phyloP scores from a whole-genome alignment of 1,140 invertebrate species.

The Agrypnia vestita region DNA sequence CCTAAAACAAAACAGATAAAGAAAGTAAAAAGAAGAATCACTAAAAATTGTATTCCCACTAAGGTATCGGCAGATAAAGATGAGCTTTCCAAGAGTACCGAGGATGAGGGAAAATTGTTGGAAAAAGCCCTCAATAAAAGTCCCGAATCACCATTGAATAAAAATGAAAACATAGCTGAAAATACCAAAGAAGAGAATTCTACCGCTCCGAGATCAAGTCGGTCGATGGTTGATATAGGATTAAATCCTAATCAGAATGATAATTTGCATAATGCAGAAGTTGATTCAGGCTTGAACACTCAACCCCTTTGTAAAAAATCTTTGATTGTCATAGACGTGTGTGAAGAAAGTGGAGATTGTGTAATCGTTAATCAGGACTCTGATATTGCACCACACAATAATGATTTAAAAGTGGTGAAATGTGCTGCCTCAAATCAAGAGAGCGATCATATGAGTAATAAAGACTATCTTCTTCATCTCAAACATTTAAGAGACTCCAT shows the following conservation, averaged over 20 bases:
- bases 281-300: too few relatives aligned
- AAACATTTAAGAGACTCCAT: conserved; percentile 27
- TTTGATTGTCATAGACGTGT: too few relatives aligned
- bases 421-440: neutral
- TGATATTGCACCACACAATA: too few relatives aligned
- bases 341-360: too few relatives aligned
- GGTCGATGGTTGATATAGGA: too few relatives aligned
- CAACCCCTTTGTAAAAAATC: too few relatives aligned
- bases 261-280: too few relatives aligned
- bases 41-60: conserved; percentile 10
- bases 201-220: too few relatives aligned
- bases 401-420: neutral
- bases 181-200: neutral
- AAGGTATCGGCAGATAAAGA: neutral
- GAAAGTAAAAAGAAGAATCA: conserved; percentile 33
- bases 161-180: neutral
- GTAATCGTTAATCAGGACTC: too few relatives aligned
- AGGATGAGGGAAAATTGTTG: conserved; percentile 44
- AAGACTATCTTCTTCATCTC: conserved; percentile 9
- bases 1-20: conserved; percentile 26
- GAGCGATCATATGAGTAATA: conserved; percentile 11
- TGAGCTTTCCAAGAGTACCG: conserved; percentile 29
- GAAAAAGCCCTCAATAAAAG: conserved; percentile 50
- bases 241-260: too few relatives aligned
- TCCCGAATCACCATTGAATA: neutral